Conservation (phyloP, 2,113 vertebrate genomes). For the Megalops atlanticus region DNA sequence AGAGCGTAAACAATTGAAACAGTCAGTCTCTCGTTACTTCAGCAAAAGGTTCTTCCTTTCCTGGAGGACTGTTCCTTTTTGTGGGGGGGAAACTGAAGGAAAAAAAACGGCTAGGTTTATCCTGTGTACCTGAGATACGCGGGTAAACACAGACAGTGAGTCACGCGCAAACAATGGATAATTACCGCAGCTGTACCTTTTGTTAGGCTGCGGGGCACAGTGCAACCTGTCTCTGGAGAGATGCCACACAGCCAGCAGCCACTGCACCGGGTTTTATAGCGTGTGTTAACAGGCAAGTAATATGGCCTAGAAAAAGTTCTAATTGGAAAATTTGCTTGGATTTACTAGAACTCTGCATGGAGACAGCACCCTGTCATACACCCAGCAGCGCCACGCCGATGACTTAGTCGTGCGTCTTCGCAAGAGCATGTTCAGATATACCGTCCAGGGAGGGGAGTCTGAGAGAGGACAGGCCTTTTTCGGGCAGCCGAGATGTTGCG, state of each 20-base stretch:
- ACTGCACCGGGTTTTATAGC: constrained; percentile 23
- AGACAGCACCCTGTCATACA: constrained; percentile 44
- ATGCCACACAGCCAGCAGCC: constrained; percentile 35
- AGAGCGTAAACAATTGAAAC: constrained; percentile 43
- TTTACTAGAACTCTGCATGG: constrained; percentile 47
- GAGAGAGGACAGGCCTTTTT: not conserved
- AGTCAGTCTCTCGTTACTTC: constrained; percentile 1
- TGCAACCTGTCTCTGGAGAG: constrained; percentile 44
- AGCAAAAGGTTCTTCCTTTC: not conserved
- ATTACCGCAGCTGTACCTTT: constrained; percentile 50
- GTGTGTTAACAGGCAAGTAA: constrained; percentile 46
- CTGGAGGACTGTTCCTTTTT: not conserved
- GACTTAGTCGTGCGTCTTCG: constrained; percentile 17
- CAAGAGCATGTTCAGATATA: too few species aligned
- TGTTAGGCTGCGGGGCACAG: constrained; percentile 50
- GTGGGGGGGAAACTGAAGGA: not conserved
- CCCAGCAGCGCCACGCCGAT: not conserved
- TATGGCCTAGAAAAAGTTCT: constrained; percentile 35
- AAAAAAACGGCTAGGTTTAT: constrained; percentile 10
- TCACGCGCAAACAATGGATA: constrained; percentile 45
- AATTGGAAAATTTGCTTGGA: constrained; percentile 53
- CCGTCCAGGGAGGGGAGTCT: not conserved
- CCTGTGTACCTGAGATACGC: constrained; percentile 13
- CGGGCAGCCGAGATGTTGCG: not conserved
- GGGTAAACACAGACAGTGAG: constrained; percentile 35